Evolutionary conservation across 1,140 invertebrate genomes (phyloP).

Genomic region (Saccostrea glomerata): DNA sequence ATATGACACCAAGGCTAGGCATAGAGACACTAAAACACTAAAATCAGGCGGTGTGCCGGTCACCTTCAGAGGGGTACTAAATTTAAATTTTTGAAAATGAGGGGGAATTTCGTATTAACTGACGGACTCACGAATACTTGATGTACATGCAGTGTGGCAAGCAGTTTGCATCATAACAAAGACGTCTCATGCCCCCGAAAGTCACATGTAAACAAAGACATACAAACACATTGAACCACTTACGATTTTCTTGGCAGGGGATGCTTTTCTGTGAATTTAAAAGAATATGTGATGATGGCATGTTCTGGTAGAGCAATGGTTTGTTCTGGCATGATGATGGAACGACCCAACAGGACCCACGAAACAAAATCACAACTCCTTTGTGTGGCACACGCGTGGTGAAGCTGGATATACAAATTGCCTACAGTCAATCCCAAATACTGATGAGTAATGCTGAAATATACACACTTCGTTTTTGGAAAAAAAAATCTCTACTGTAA

Average conservation of each 20-base stretch:
- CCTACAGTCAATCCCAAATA: conserved; percentile 7
- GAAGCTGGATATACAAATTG: background rate
- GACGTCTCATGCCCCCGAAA: background rate
- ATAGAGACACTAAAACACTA: too few species aligned
- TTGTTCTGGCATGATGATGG: conserved; percentile 2
- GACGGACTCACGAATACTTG: too few species aligned
- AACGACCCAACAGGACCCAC: background rate
- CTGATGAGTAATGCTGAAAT: background rate
- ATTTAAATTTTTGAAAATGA: too few species aligned
- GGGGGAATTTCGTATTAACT: too few species aligned
- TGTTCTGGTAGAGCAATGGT: background rate
- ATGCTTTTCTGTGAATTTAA: conserved; percentile 20
- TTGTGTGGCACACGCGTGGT: conserved; percentile 5
- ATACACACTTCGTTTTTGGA: background rate
- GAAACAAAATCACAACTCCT: background rate
- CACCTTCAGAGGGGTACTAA: too few species aligned
- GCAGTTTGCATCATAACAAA: background rate
- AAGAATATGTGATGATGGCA: conserved; percentile 20
- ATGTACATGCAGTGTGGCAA: background rate
- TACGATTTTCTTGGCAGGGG: conserved; percentile 25
- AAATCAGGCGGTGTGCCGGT: too few species aligned
- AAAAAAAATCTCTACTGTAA: background rate
- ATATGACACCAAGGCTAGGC: too few species aligned
- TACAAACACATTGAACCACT: background rate
- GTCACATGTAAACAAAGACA: background rate